A percentile compares a stretch with the other conserved stretches of the same genome.
Conservation (phyloP, 2,888 invertebrate species). For the Aporophyla nigra region DNA sequence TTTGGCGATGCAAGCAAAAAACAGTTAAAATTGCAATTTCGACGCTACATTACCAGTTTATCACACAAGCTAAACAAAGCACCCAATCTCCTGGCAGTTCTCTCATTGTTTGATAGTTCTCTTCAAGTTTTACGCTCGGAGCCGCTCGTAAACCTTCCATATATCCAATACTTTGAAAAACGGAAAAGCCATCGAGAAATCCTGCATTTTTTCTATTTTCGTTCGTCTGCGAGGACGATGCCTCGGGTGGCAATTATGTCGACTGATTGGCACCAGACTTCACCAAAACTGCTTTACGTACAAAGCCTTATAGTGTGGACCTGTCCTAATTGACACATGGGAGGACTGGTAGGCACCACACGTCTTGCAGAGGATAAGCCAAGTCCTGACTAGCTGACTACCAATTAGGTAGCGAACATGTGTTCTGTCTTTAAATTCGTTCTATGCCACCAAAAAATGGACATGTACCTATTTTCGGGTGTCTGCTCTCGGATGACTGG, state of each 20-base stretch:
- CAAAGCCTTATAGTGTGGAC: conserved; percentile 20
- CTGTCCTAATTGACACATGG: conserved; percentile 53
- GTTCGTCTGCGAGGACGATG: conserved; percentile 30
- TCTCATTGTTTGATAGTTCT: conserved; percentile 48
- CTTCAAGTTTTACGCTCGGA: conserved; percentile 47
- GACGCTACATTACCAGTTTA: conserved; percentile 1
- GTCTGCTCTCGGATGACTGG: background rate
- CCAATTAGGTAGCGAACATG: conserved; percentile 52
- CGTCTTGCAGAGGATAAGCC: conserved; percentile 45
- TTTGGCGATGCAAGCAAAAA: background rate
- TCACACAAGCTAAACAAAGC: conserved; percentile 25
- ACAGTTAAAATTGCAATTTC: background rate
- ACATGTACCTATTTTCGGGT: conserved; percentile 28
- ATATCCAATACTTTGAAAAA: conserved; percentile 62
- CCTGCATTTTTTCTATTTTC: conserved; percentile 50
- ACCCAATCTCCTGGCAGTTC: conserved; percentile 10
- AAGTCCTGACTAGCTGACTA: conserved; percentile 49
- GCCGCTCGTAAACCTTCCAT: conserved; percentile 49
- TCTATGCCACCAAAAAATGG: conserved; percentile 40
- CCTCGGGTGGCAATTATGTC: conserved; percentile 56
- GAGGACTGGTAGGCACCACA: conserved; percentile 29
- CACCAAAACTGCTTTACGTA: conserved; percentile 36
- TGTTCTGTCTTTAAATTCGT: conserved; percentile 22
- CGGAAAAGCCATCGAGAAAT: conserved; percentile 47
- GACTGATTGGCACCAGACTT: conserved; percentile 55